Evolutionary conservation across 2,888 invertebrate genomes (phyloP).

Genomic region (Acanthosoma haemorrhoidale): DNA sequence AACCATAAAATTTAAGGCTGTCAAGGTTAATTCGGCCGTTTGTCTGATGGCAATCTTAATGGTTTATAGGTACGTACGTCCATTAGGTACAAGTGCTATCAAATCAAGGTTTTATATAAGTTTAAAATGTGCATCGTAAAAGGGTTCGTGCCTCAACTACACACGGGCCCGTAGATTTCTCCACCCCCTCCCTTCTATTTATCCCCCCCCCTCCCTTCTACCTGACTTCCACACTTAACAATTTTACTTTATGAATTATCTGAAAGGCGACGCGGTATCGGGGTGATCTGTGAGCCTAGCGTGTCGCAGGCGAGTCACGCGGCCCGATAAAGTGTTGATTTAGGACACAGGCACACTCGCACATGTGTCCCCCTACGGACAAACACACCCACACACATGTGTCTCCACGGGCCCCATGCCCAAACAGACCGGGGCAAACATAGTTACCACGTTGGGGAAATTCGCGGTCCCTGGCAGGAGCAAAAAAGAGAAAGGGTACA

Average conservation of each 20-base stretch:
- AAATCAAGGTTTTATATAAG: no score
- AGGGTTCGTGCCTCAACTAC: no score
- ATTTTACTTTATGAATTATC: conserved; percentile 21
- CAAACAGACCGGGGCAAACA: not conserved
- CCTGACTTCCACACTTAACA: not conserved
- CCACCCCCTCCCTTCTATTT: no score
- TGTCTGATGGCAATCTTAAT: no score
- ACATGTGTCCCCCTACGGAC: not conserved
- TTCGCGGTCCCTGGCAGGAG: not conserved
- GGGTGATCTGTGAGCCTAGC: not conserved
- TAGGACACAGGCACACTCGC: conserved; percentile 2
- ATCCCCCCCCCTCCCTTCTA: no score
- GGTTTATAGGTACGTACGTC: no score
- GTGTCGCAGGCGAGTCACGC: not conserved
- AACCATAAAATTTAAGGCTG: no score
- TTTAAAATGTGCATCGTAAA: no score
- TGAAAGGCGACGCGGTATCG: not conserved
- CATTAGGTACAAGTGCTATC: no score
- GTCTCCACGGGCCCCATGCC: not conserved
- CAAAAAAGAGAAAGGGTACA: not conserved
- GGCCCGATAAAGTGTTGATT: conserved; percentile 13
- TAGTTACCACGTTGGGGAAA: not conserved
- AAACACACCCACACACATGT: conserved; percentile 4
- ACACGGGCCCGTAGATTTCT: no score
- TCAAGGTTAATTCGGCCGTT: no score